Conservation (phyloP, 1,140 invertebrate species). For the Bombus balteatus region DNA sequence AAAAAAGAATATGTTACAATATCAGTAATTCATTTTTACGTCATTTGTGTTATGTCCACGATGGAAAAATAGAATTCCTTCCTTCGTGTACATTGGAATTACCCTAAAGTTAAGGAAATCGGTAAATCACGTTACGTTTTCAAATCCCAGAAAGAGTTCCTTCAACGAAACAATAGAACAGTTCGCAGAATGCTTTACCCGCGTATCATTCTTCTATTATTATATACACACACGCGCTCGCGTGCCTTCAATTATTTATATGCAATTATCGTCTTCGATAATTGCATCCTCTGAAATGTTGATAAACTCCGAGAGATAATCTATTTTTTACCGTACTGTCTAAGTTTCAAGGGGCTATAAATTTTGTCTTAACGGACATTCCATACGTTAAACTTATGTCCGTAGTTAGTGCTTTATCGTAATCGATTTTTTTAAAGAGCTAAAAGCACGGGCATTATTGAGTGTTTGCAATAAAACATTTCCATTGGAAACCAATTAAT, state of each 20-base stretch:
- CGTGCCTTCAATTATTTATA: conserved; percentile 23
- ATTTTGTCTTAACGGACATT: not conserved
- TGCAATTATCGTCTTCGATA: not conserved
- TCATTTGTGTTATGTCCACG: not conserved
- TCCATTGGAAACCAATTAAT: not conserved
- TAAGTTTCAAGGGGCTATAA: not conserved
- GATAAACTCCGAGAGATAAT: not conserved
- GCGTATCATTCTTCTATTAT: conserved; percentile 24
- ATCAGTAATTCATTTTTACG: not conserved
- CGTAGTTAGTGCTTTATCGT: not conserved
- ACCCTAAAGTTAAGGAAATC: conserved; percentile 17
- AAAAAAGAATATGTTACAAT: not conserved
- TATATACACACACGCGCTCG: not conserved
- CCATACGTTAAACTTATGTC: not conserved
- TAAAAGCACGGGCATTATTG: too few relatives aligned
- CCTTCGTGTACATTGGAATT: not conserved
- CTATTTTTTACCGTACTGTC: not conserved
- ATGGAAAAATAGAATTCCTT: not conserved
- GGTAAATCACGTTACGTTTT: not conserved
- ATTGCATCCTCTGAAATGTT: not conserved
- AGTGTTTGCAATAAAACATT: too few relatives aligned
- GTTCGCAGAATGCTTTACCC: not conserved
- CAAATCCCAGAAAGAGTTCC: conserved; percentile 1
- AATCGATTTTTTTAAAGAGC: not conserved
- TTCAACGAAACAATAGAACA: conserved; percentile 14